phyloP scores from a whole-genome alignment of 2,888 invertebrate genomes.

The Anorthoa munda region DNA sequence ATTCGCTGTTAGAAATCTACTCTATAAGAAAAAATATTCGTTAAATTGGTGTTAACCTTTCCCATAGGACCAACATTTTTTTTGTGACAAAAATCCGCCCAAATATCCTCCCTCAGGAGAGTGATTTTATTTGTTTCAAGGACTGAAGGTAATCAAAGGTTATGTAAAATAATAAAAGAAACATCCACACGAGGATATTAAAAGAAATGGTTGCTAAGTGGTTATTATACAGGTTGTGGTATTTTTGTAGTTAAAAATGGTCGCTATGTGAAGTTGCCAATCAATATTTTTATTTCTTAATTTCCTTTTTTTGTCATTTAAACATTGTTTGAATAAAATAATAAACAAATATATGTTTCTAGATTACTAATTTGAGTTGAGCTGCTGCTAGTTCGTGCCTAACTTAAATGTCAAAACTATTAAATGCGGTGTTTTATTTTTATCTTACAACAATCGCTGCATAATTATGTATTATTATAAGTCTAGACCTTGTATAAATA shows the following conservation, averaged over 20 bases:
- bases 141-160: neutral
- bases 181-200: too few relatives aligned
- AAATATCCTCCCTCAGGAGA: neutral
- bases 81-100: neutral
- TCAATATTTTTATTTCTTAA: too few relatives aligned
- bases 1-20: neutral
- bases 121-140: neutral
- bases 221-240: neutral
- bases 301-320: neutral
- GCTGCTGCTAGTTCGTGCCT: neutral
- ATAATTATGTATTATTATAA: constrained; percentile 38
- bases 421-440: constrained; percentile 13
- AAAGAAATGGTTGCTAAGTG: neutral
- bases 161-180: neutral
- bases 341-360: neutral
- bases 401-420: constrained; percentile 28
- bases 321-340: neutral
- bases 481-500: constrained; percentile 33
- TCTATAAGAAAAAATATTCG: neutral
- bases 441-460: constrained; percentile 20
- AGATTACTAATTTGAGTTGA: neutral
- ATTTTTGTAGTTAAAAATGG: neutral
- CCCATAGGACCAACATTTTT: neutral
- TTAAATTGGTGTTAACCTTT: neutral
- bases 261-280: too few relatives aligned